Percentiles rank a stretch among this genome's conserved stretches.
These are phyloP conservation scores for Sminthopsis crassicaudata DNA, from an alignment of 2,113 vertebrate genomes.

Conservation along the genomic window DNA sequence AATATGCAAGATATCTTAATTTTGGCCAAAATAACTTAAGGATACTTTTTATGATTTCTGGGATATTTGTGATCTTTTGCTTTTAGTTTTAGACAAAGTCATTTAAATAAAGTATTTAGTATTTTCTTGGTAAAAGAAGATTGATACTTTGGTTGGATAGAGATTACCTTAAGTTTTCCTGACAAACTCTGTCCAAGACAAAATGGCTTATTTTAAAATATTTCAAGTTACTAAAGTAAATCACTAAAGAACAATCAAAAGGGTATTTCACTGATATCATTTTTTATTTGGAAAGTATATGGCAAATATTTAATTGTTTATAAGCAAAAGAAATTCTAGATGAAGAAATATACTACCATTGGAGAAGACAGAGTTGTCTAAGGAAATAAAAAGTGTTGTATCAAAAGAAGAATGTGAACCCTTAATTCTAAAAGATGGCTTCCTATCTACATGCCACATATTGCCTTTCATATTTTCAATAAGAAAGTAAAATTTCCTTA, in stretches of 20 bases:
- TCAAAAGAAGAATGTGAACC: neutral
- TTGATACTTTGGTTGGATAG: neutral
- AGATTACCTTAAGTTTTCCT: neutral
- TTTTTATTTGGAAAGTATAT: neutral
- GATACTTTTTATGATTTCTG: constrained; percentile 8
- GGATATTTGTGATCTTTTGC: constrained; percentile 13
- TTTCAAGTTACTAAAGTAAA: neutral
- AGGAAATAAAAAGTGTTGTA: neutral
- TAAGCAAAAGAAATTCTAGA: neutral
- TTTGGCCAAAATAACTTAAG: constrained; percentile 21
- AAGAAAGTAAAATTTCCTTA: neutral
- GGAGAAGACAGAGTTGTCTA: neutral
- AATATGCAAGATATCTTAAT: constrained; percentile 17
- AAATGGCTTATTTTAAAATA: neutral
- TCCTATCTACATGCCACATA: neutral
- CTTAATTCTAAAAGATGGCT: neutral
- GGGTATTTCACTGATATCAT: neutral
- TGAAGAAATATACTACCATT: neutral
- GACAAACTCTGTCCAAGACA: neutral
- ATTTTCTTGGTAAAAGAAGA: neutral
- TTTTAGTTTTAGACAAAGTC: constrained; percentile 35
- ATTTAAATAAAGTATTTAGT: constrained; percentile 12
- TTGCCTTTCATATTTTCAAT: neutral
- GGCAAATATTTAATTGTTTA: neutral
- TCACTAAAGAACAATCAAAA: neutral